Evolutionary conservation across 2,797 vertebrate genomes (phyloP).

Genomic region (Poeciliopsis paucimaculata): DNA sequence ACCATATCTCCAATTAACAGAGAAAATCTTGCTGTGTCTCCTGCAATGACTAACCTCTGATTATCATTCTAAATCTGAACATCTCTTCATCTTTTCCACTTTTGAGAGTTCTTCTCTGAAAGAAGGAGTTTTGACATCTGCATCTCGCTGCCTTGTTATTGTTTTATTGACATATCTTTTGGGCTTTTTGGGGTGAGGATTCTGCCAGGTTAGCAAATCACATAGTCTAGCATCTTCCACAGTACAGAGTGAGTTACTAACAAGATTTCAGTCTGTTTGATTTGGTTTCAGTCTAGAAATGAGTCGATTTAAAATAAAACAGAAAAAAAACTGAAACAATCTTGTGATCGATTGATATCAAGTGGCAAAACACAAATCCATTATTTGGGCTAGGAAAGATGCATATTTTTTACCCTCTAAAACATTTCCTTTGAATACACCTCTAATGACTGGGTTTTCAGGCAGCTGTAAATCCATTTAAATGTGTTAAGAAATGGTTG

Average conservation of each 20-base stretch:
- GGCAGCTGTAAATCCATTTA: conserved; percentile 19
- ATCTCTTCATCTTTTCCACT: neutral
- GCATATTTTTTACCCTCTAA: neutral
- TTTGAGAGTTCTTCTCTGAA: neutral
- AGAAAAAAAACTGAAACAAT: neutral
- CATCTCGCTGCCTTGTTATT: neutral
- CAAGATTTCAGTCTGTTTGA: neutral
- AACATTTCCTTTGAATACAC: neutral
- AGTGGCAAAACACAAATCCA: neutral
- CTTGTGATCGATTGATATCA: neutral
- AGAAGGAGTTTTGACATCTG: neutral
- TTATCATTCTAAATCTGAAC: neutral
- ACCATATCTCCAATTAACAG: neutral
- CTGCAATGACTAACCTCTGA: neutral
- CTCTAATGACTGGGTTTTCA: neutral
- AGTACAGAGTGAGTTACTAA: neutral
- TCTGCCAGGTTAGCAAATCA: neutral
- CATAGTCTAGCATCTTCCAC: neutral
- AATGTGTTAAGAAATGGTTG: conserved; percentile 5
- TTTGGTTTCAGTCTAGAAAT: neutral
- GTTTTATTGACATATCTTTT: neutral
- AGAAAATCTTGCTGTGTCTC: neutral
- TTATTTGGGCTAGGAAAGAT: neutral
- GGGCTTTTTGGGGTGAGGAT: neutral
- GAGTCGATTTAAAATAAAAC: neutral